A percentile compares a stretch with the other conserved stretches of the same genome.
Conservation (phyloP, 1,140 invertebrate species). For the Drosophila arawakana region DNA sequence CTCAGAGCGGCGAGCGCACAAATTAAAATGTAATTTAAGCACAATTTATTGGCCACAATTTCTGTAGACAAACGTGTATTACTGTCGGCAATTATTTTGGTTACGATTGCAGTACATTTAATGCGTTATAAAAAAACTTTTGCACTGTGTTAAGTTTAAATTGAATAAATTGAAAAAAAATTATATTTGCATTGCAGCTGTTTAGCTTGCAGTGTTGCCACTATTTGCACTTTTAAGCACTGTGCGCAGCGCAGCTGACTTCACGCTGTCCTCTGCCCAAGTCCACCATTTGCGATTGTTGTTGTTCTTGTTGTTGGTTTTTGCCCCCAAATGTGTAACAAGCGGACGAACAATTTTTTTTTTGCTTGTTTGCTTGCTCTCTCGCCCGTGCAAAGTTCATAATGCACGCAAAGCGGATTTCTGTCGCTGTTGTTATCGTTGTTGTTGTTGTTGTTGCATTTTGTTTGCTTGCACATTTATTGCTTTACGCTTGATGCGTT, state of each 20-base stretch:
- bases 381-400: conserved; percentile 78
- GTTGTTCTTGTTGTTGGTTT: conserved; percentile 33
- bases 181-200: conserved; percentile 7
- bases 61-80: too few species aligned
- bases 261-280: conserved; percentile 40
- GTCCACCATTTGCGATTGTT: conserved; percentile 34
- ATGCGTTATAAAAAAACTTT: not conserved
- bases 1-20: not conserved
- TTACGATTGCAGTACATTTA: too few species aligned
- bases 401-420: conserved; percentile 69
- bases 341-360: conserved; percentile 29
- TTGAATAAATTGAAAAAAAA: not conserved
- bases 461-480: conserved; percentile 71
- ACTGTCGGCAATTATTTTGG: too few species aligned
- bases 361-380: conserved; percentile 50
- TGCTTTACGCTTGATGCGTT: conserved; percentile 82
- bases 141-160: too few species aligned
- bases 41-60: conserved; percentile 3
- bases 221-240: conserved; percentile 25
- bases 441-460: conserved; percentile 28
- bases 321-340: conserved; percentile 47
- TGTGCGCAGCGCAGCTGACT: conserved; percentile 44
- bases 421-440: conserved; percentile 18
- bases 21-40: conserved; percentile 6
- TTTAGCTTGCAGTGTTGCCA: conserved; percentile 8